These are phyloP conservation scores for Nematolebias whitei DNA, from an alignment of 2,113 vertebrate genomes.

Conservation along the genomic window DNA sequence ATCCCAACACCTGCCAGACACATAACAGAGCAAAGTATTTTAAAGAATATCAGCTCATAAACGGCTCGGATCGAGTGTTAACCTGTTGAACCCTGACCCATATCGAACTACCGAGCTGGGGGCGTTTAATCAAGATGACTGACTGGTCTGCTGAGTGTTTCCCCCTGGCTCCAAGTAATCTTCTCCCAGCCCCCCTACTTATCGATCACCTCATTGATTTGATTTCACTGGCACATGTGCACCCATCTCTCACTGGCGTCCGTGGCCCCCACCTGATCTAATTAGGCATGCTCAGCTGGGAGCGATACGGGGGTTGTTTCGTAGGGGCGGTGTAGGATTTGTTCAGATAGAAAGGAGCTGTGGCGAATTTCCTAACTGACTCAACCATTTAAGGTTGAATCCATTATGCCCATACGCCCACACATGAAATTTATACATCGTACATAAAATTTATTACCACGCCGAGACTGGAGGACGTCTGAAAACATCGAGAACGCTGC, in stretches of 20 bases:
- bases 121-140: conserved; percentile 71
- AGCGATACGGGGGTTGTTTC: conserved; percentile 27
- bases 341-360: not conserved
- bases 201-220: conserved; percentile 74
- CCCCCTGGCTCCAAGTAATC: conserved; percentile 66
- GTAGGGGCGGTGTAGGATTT: conserved; percentile 12
- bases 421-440: no score
- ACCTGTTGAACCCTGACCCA: conserved; percentile 12
- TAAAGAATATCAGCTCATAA: conserved; percentile 53
- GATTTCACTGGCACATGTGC: conserved; percentile 54
- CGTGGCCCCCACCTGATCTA: conserved; percentile 50
- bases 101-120: conserved; percentile 28
- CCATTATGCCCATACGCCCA: not conserved
- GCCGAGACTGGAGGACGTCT: not conserved
- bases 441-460: not conserved
- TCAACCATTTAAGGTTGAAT: not conserved
- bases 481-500: not conserved
- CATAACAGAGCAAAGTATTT: conserved; percentile 51
- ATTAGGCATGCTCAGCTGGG: conserved; percentile 48
- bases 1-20: conserved; percentile 5
- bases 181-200: conserved; percentile 49
- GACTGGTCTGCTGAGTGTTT: conserved; percentile 40
- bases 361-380: not conserved
- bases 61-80: conserved; percentile 57
- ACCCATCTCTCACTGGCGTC: conserved; percentile 50